Evolutionary conservation across 2,888 invertebrate species (phyloP).

Genomic region (Drosophila hamatofila): DNA sequence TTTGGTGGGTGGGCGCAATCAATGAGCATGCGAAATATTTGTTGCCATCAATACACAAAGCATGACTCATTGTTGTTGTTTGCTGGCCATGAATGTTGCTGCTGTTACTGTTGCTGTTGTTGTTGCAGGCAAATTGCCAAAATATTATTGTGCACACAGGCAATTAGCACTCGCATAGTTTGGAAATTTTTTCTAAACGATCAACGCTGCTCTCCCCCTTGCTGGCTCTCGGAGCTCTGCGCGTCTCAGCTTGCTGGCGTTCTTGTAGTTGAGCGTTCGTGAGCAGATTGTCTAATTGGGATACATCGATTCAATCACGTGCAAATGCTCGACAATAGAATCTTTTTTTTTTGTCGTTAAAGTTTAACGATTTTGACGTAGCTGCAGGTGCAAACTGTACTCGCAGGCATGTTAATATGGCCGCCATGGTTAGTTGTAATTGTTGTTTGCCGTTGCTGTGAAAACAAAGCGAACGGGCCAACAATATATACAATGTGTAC

Average conservation of each 20-base stretch:
- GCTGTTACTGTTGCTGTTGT: conserved; percentile 18
- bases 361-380: conserved; percentile 70
- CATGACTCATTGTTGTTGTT: conserved; percentile 44
- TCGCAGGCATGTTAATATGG: conserved; percentile 75
- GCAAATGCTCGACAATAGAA: conserved; percentile 73
- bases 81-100: conserved; percentile 43
- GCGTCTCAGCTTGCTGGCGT: conserved; percentile 51
- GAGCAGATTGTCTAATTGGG: conserved; percentile 74
- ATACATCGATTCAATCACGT: conserved; percentile 69
- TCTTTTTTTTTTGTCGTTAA: conserved; percentile 66
- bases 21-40: conserved; percentile 72
- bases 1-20: conserved; percentile 42
- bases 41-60: conserved; percentile 33
- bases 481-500: conserved; percentile 50
- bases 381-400: conserved; percentile 78
- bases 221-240: neutral
- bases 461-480: conserved; percentile 74
- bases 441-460: conserved; percentile 50
- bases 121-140: conserved; percentile 56
- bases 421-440: conserved; percentile 66
- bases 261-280: conserved; percentile 69
- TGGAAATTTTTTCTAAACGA: conserved; percentile 57
- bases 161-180: conserved; percentile 62
- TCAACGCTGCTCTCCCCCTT: neutral
- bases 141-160: conserved; percentile 59